Percentiles rank a stretch among this genome's conserved stretches.
Conservation (phyloP, 2,888 invertebrate genomes). For the Vanessa cardui region DNA sequence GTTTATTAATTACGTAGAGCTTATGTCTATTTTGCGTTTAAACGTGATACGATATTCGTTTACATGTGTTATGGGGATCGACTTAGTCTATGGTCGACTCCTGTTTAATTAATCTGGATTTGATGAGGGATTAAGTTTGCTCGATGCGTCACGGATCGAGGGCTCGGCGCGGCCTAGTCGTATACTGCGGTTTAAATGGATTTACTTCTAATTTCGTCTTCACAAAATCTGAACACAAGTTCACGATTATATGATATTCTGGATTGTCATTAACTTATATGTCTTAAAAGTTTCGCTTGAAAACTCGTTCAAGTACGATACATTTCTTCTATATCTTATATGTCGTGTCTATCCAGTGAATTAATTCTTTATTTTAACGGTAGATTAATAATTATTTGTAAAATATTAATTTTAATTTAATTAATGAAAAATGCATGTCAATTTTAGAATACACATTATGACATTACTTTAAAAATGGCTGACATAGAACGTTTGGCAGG, state of each 20-base stretch:
- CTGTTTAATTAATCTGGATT: slow-evolving; percentile 76
- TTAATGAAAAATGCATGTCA: too few species aligned
- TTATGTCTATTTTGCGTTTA: background rate
- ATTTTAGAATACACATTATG: too few species aligned
- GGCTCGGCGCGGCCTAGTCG: slow-evolving; percentile 56
- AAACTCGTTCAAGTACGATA: too few species aligned
- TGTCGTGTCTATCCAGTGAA: too few species aligned
- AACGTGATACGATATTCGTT: background rate
- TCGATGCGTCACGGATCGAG: slow-evolving; percentile 77
- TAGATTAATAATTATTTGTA: too few species aligned
- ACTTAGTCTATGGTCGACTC: slow-evolving; percentile 58
- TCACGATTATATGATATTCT: slow-evolving; percentile 46
- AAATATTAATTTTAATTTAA: too few species aligned
- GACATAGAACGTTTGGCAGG: too few species aligned
- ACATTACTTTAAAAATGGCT: too few species aligned
- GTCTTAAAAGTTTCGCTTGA: too few species aligned
- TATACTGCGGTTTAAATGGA: slow-evolving; percentile 73
- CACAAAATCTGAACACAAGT: slow-evolving; percentile 70
- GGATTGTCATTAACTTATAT: background rate
- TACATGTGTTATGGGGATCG: slow-evolving; percentile 54
- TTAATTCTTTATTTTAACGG: too few species aligned
- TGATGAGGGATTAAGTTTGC: slow-evolving; percentile 79
- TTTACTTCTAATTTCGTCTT: slow-evolving; percentile 70
- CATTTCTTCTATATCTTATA: too few species aligned
- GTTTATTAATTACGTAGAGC: background rate